Base-by-base conservation (phyloP, 2,888 invertebrate species). In the Euzetes globulus region DNA sequence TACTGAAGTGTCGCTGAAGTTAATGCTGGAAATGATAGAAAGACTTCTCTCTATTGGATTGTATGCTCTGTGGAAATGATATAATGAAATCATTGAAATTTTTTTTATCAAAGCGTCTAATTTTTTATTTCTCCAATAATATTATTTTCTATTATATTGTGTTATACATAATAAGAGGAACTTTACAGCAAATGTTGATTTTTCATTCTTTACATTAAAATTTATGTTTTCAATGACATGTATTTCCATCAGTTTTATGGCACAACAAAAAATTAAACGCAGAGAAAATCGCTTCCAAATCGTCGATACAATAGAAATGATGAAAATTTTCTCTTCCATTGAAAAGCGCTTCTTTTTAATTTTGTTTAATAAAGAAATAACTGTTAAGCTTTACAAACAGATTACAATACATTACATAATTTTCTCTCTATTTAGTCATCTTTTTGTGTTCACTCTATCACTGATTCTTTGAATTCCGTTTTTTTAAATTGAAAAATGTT, bases 131-230 rank as follows among this genome's bases (percentile, higher is more conserved):
- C 33, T 60, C 29, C 11, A 29, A n/a, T 60, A 29, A 29, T 60
- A 60, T 60, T 60, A 41, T 60, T 60, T 60, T 60, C 33, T 27
- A 33, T 60, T 29, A 29, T 29, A 60, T 60, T 60, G 52, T 52
- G 33, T 60, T 60, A 60, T 60, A 60, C 33, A 60, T 60, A 60
- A 55, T 63, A 29, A 63, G 63, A 63, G 63, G 63, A 63, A 63
- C 63, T 63, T 63, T 33, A 63, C 37, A 37, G n/a, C 33, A 33
- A 63, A 63, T 63, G 63, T 63, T 63, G 63, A 63, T 63, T 63
- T 63, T 63, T 17, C 25, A 55, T 55, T 25, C 33, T 63, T 63
- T 63, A 63, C 58, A 58, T 33, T 63, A 63, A 27, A 63, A 63
- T 33, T 60, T 33, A 41, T 63, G 17, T 11, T 33, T 63, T 63